Conservation (phyloP, 1,140 invertebrate species). For the Lepidurus apus region DNA sequence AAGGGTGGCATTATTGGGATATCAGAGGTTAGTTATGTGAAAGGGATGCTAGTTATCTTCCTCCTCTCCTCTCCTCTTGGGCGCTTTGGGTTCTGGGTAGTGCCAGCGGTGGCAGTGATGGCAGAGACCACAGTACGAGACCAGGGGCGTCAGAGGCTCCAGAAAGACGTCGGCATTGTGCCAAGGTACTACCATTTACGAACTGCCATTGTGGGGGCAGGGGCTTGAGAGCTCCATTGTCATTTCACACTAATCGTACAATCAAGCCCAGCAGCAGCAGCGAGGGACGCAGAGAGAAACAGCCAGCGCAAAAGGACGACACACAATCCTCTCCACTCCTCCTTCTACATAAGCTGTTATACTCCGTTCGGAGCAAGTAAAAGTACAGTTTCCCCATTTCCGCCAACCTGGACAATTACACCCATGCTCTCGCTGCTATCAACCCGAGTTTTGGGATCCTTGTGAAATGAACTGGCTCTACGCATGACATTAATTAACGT, state of each 20-base stretch:
- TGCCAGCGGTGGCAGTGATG: slow-evolving; percentile 7
- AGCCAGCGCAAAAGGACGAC: neutral
- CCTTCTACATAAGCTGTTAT: neutral
- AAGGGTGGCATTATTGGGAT: slow-evolving; percentile 19
- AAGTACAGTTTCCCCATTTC: no score
- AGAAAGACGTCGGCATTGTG: slow-evolving; percentile 1
- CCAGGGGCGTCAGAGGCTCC: neutral
- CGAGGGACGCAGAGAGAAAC: slow-evolving; percentile 6
- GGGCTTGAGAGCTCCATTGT: neutral
- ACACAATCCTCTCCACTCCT: neutral
- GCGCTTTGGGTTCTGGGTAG: neutral
- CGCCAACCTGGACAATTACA: no score
- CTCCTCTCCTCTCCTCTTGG: neutral
- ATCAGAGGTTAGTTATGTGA: slow-evolving; percentile 19
- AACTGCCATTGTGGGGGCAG: neutral
- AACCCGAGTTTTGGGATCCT: no score
- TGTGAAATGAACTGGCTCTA: no score
- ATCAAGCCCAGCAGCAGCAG: slow-evolving; percentile 4
- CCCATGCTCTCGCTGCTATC: no score
- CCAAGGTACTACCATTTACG: slow-evolving; percentile 15
- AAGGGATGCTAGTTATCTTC: slow-evolving; percentile 15
- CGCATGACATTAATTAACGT: no score
- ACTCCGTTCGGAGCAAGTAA: no score
- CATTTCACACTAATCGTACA: slow-evolving; percentile 22
- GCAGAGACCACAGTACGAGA: neutral